These are phyloP conservation scores for Poecilia velifera DNA, from an alignment of 2,797 vertebrate genomes.

Conservation along the genomic window DNA sequence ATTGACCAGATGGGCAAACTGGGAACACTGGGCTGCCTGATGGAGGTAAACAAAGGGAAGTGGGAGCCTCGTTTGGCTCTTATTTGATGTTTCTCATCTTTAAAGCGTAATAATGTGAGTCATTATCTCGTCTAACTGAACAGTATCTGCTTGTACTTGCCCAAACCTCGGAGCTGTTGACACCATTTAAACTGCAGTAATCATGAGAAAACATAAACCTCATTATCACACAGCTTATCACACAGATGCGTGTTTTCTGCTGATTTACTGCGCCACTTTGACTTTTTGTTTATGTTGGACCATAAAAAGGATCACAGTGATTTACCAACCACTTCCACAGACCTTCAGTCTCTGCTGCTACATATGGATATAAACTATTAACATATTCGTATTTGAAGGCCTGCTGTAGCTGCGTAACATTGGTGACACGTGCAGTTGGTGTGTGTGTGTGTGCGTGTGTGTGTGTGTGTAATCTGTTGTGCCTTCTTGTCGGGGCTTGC, in stretches of 20 bases:
- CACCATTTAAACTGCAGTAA: not conserved
- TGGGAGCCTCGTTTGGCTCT: not conserved
- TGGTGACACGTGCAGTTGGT: not conserved
- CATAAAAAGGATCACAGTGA: not conserved
- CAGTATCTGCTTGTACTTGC: not conserved
- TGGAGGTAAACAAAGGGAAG: not conserved
- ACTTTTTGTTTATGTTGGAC: not conserved
- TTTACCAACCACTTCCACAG: not conserved
- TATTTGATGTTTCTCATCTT: not conserved
- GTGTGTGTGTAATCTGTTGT: slow-evolving; percentile 8
- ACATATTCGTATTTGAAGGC: not conserved
- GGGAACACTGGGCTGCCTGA: not conserved
- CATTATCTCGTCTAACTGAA: not conserved
- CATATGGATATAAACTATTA: not conserved
- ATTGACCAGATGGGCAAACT: not conserved
- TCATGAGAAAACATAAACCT: slow-evolving; percentile 8
- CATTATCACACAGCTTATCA: not conserved
- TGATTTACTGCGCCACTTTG: not conserved
- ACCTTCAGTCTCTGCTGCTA: not conserved
- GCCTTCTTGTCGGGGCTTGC: slow-evolving; percentile 50
- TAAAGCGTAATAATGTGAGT: not conserved
- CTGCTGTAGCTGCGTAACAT: not conserved
- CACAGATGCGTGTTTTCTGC: not conserved
- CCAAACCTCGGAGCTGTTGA: slow-evolving; percentile 1
- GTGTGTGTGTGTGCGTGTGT: not conserved